Evolutionary conservation across 2,888 invertebrate genomes (phyloP).

Genomic region (Leptopilina drosophilae): DNA sequence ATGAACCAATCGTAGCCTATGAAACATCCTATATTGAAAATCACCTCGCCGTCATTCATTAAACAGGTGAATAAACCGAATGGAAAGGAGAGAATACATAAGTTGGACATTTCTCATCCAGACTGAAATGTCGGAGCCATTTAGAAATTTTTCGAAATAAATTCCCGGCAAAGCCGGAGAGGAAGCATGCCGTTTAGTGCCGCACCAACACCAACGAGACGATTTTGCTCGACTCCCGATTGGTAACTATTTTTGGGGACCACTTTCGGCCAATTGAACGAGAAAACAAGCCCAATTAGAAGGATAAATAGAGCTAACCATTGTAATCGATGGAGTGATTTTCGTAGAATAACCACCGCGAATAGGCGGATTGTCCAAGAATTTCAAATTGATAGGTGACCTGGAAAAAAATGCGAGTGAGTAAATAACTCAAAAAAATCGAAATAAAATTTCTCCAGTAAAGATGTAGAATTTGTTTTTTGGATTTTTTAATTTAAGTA

Average conservation of each 20-base stretch:
- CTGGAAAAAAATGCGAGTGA: slow-evolving; percentile 77
- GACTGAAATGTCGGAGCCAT: slow-evolving; percentile 92
- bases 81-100: slow-evolving; percentile 92
- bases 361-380: slow-evolving; percentile 98
- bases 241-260: slow-evolving; percentile 68
- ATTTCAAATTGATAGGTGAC: slow-evolving; percentile 98
- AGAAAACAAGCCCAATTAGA: slow-evolving; percentile 88
- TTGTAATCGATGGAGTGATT: slow-evolving; percentile 86
- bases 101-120: slow-evolving; percentile 99
- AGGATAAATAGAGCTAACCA: slow-evolving; percentile 92
- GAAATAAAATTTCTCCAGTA: too few species aligned
- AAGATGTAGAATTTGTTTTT: too few species aligned
- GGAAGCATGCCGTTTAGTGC: slow-evolving; percentile 91
- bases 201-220: slow-evolving; percentile 87
- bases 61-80: slow-evolving; percentile 91
- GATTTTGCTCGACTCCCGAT: slow-evolving; percentile 82
- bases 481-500: too few species aligned
- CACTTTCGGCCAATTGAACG: slow-evolving; percentile 86
- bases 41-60: slow-evolving; percentile 81
- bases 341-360: slow-evolving; percentile 91
- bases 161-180: slow-evolving; percentile 99
- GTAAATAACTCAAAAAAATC: too few species aligned
- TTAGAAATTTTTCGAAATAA: slow-evolving; percentile 98
- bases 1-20: slow-evolving; percentile 90
- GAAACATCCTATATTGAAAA: slow-evolving; percentile 84